phyloP scores from a whole-genome alignment of 2,888 invertebrate species.

The Tipula lateralis region DNA sequence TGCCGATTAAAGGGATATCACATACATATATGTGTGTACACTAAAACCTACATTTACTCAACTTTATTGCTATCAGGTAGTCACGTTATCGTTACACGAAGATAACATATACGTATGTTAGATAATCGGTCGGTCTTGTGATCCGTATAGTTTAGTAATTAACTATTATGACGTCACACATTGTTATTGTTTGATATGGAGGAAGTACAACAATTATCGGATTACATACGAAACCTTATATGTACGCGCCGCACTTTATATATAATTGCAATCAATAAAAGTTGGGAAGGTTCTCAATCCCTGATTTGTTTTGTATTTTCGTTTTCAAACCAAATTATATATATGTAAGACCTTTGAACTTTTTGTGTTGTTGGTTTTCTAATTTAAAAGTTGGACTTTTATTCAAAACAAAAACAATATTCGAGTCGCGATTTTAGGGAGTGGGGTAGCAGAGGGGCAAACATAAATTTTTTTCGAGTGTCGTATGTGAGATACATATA shows the following conservation, averaged over 20 bases:
- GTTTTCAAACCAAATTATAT: neutral
- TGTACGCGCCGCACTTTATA: neutral
- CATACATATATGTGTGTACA: too few species aligned
- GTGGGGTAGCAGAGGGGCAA: neutral
- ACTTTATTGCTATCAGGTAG: neutral
- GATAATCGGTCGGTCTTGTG: neutral
- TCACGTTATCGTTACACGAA: neutral
- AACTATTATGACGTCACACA: neutral
- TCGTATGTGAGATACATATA: neutral
- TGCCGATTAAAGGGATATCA: too few species aligned
- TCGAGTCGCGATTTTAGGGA: neutral
- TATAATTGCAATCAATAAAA: neutral
- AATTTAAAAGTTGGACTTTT: neutral
- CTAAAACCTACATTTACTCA: too few species aligned
- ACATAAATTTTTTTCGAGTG: neutral
- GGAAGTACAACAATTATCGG: neutral
- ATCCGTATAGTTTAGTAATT: too few species aligned
- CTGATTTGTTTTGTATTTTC: neutral
- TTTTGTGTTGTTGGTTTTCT: neutral
- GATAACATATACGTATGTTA: neutral
- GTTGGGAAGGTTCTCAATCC: neutral
- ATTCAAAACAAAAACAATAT: neutral
- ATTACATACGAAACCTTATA: neutral
- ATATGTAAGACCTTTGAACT: neutral
- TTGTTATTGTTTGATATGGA: neutral